Evolutionary conservation across 2,797 vertebrate species (phyloP), one percentile per base, ranked within the genome.

Genomic region (Babyrousa celebensis): DNA sequence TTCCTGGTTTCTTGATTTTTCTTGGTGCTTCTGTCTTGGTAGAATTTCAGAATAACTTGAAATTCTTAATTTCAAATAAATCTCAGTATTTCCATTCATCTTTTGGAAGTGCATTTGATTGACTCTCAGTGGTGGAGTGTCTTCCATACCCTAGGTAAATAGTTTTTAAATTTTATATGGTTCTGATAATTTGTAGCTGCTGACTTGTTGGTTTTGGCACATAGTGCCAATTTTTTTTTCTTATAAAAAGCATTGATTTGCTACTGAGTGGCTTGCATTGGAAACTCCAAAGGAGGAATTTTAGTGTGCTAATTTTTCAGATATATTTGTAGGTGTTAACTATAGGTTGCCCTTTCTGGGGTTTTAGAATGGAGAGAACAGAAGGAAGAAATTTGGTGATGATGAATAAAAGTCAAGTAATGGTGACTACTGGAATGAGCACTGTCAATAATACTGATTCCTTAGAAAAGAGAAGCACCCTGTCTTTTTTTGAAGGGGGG

Each of bases 161-260:
- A 79, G 77, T 40, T 79, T 79, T 68, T 9, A 68, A 67, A 67
- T 67, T n/a, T 67, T 67, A n/a, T n/a, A 17, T 54, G 29, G 29
- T 25, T 20, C 29, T 78, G 56, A 32, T 62, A 62, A 62, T 80
- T 80, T 80, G 32, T 14, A 62, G 25, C 32, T 62, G 56, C 32
- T 62, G 54, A 43, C 32, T 70, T 67, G 43, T 70, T 85, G 48
- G 48, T 85, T 85, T 85, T 27, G 83, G 23, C 2, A 12, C 15
- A 27, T 70, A 85, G 52, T 70, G 65, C 70, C 70, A 56, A 56
- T 78, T 78, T 82, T 63, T 79, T 67, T 89, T 67, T 89, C 60
- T 32, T 88, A 14, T 62, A 23, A 54, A 65, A 85, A 48, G 20
- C 63, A 54, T 29, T 85, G 14, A 54, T 85, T 85, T 85, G 63